phyloP scores from a whole-genome alignment of 2,888 invertebrate genomes.

The Elgonia sp. region DNA sequence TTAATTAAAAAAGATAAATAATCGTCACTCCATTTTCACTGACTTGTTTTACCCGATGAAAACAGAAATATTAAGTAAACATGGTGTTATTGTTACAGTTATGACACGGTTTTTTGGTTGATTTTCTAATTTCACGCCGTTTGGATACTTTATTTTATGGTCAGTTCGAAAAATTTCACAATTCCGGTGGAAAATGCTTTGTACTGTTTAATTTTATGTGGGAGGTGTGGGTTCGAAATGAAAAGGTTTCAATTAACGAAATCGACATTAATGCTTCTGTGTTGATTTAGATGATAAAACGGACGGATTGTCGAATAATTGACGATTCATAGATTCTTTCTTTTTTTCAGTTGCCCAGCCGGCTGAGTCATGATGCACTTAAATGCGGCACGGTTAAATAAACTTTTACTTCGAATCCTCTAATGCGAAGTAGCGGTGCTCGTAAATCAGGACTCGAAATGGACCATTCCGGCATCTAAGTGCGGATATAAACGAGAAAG shows the following conservation, averaged over 20 bases:
- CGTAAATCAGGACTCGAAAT: slow-evolving; percentile 72
- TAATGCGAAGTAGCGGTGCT: slow-evolving; percentile 61
- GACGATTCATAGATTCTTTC: slow-evolving; percentile 46
- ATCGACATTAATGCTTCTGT: slow-evolving; percentile 21
- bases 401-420: slow-evolving; percentile 67
- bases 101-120: too few relatives aligned
- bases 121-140: not conserved
- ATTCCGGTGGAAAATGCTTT: too few relatives aligned
- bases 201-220: not conserved
- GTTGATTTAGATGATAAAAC: slow-evolving; percentile 42
- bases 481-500: slow-evolving; percentile 71
- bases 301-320: slow-evolving; percentile 44
- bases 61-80: too few relatives aligned
- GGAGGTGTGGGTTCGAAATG: not conserved
- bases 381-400: slow-evolving; percentile 69
- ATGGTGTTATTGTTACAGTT: too few relatives aligned
- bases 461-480: slow-evolving; percentile 67
- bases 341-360: slow-evolving; percentile 2
- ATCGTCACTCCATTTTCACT: too few relatives aligned
- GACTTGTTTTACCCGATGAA: too few relatives aligned
- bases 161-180: too few relatives aligned
- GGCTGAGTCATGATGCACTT: slow-evolving; percentile 55
- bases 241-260: not conserved
- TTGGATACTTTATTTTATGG: too few relatives aligned
- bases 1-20: slow-evolving; percentile 15